A percentile compares a stretch with the other conserved stretches of the same genome.
Evolutionary conservation across 2,888 invertebrate species (phyloP).

Genomic region (Heteropelma amictum): DNA sequence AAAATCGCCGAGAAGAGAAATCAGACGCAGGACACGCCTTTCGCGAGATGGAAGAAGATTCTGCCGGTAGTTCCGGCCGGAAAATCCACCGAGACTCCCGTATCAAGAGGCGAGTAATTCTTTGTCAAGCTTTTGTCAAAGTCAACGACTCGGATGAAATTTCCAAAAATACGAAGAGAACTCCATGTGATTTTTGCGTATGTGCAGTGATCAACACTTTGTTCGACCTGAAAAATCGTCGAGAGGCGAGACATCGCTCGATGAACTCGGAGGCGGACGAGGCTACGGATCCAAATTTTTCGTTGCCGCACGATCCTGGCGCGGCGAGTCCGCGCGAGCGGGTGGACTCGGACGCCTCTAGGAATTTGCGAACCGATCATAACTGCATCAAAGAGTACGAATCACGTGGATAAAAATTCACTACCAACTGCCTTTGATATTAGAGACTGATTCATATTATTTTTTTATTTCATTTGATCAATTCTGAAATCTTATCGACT

Average conservation of each 20-base stretch:
- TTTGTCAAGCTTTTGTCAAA: background rate
- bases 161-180: too few relatives aligned
- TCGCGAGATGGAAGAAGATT: conserved; percentile 85
- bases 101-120: conserved; percentile 46
- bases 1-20: conserved; percentile 88
- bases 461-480: too few relatives aligned
- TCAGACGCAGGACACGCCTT: conserved; percentile 82
- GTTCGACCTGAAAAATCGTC: conserved; percentile 50
- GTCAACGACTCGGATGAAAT: conserved; percentile 2
- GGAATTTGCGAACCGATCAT: background rate
- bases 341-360: conserved; percentile 9
- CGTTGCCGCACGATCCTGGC: conserved; percentile 62
- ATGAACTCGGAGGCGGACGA: conserved; percentile 68
- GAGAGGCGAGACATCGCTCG: conserved; percentile 61
- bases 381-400: conserved; percentile 31
- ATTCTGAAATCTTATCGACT: too few relatives aligned
- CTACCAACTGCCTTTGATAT: too few relatives aligned
- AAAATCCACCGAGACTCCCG: conserved; percentile 71
- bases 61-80: conserved; percentile 81
- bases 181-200: too few relatives aligned
- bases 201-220: conserved; percentile 39
- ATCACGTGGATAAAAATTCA: too few relatives aligned
- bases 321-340: conserved; percentile 8
- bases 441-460: too few relatives aligned
- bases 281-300: conserved; percentile 65